Evolutionary conservation across 1,140 invertebrate species (phyloP), one percentile per base, ranked within the genome.

Genomic region (Heliothis virescens): DNA sequence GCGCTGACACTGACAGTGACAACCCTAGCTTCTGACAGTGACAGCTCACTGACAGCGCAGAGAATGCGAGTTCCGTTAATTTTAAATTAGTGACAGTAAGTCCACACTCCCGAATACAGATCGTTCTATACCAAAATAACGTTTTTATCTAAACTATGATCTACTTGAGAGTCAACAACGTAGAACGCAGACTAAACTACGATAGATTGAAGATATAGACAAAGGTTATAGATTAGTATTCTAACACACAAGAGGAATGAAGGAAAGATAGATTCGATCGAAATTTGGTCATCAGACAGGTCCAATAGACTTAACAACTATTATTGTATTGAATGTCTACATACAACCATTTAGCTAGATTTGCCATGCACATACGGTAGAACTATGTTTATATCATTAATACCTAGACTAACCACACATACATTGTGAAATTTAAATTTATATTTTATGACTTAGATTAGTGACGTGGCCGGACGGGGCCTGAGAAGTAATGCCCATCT

Each of bases 301-400:
- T 90, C 84, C 85, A 76, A 83, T 77, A 84, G 84, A 83, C 91
- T 93, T 93, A 93, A 71, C 50, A 41, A 59, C 91, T 93, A 94
- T 93, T 92, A 94, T 94, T 92, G 92, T 94, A 91, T 92, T 91
- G 89, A 90, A 87, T 90, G 90, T 84, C 91, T 94, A 94, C 92
- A 88, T 91, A 93, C 91, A 94, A 94, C 91, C 90, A 85, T 92
- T 92, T 90, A 93, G 87, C 92, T 94, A 94, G 84, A 91, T 89
- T 85, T 90, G 91, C 90, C 92, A 94, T 94, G 92, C 92, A 92
- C 91, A 89, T 92, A 91, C 84, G 67, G 29, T 77, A 80, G 15
- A 55, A 48, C 79, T 79, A 79, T 52, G 47, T 75, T 79, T 67
- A 67, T 71, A 76, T 62, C 18, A 73, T 80, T 74, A 81, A 62